Base-by-base conservation (phyloP, 2,113 vertebrate genomes). In the Dicaeum eximium region DNA sequence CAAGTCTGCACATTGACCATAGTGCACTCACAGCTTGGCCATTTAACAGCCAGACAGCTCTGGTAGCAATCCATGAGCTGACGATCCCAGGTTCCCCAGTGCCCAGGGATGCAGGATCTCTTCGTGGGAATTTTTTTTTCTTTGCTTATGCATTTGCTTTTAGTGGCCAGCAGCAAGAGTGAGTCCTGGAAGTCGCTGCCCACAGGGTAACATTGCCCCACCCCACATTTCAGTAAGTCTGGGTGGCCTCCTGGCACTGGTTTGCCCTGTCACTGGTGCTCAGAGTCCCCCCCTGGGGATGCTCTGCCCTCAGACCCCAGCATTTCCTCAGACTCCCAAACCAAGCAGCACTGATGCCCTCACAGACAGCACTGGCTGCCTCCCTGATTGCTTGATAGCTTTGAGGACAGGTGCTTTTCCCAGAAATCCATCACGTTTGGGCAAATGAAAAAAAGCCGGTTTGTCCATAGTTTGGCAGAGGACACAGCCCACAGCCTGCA, bases 341-440 rank as follows among this genome's bases (percentile, higher is more conserved):
- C 9, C 5, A 18, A 24, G 15, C 3, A 38, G 62, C n/a, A n/a
- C 35, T 1, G 4, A 7, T 1, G 7, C 51, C 70, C 71, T 50
- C 22, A 21, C 33, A 3, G 61, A 2, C 51, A n/a, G 62, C 1
- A 0, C 23, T 14, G 2, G 15, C 79, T 75, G 74, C 79, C 97
- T 95, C 72, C 94, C 92, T 65, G 42, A 58, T 91, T 94, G 97
- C 96, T 96, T 95, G 95, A 47, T 93, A 98, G 97, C 97, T 97
- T 96, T 90, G 97, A 93, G 96, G 88, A 92, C 40, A 80, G 91
- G 82, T 92, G 19, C 92, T 97, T 94, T 96, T 92, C 92, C 86
- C 51, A 30, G 23, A 73, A 80, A 86, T 7, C 27, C 78, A 62
- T 66, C 92, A 15, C 65, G 64, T 90, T 82, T 84, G 88, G 92